phyloP scores from a whole-genome alignment of 2,797 vertebrate genomes.

The Emys orbicularis region DNA sequence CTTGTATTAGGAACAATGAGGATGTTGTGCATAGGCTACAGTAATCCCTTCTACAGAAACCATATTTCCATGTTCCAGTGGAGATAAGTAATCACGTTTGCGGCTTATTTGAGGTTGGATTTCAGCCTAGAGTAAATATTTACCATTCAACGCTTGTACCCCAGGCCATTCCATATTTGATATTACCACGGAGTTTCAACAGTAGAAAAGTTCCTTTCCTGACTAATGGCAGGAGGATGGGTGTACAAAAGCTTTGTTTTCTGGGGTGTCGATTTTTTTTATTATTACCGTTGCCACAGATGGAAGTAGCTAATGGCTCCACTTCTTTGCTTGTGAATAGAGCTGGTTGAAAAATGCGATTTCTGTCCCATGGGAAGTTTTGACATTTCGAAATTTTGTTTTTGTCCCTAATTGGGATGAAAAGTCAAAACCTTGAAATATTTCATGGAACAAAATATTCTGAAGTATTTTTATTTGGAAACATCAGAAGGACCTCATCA shows the following conservation, averaged over 20 bases:
- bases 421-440: not conserved
- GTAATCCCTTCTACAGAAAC: not conserved
- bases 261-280: not conserved
- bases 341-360: not conserved
- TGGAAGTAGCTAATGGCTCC: not conserved
- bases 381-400: not conserved
- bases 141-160: not conserved
- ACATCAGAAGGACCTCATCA: not conserved
- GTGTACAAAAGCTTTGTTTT: not conserved
- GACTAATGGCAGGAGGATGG: not conserved
- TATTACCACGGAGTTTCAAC: not conserved
- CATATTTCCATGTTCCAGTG: not conserved
- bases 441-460: not conserved
- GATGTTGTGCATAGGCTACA: not conserved
- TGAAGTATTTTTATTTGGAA: not conserved
- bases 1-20: not conserved
- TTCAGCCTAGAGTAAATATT: not conserved
- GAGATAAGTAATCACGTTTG: not conserved
- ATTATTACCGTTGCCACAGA: not conserved
- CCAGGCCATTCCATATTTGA: not conserved
- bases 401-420: not conserved
- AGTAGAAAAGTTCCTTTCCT: not conserved
- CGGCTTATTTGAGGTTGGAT: not conserved
- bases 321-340: not conserved
- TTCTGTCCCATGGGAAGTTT: not conserved